These are phyloP conservation scores for Falco concolor DNA, from an alignment of 2,797 vertebrate species.

Conservation along the genomic window DNA sequence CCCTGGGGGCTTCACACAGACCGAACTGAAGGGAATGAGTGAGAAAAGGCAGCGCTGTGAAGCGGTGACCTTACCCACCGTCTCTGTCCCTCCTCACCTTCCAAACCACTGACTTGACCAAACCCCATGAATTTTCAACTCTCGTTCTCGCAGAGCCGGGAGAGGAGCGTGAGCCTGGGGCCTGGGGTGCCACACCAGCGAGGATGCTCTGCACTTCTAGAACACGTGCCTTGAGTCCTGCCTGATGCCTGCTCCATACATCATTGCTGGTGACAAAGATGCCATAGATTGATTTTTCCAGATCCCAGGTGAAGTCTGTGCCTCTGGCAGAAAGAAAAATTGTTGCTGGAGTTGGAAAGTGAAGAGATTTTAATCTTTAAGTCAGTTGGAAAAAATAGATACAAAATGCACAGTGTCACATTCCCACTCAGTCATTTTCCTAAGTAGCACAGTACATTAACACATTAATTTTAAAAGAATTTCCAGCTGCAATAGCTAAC, in stretches of 20 bases:
- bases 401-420: not conserved
- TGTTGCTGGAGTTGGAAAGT: not conserved
- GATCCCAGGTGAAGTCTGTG: not conserved
- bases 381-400: not conserved
- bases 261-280: not conserved
- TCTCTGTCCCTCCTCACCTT: not conserved
- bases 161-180: not conserved
- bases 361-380: not conserved
- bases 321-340: slow-evolving; percentile 17
- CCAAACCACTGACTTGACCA: not conserved
- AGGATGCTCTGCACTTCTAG: not conserved
- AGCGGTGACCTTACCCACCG: not conserved
- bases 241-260: not conserved
- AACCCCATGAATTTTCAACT: not conserved
- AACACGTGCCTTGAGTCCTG: not conserved
- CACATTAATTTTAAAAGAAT: slow-evolving; percentile 6
- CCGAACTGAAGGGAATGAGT: not conserved
- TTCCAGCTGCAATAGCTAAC: slow-evolving; percentile 8
- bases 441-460: not conserved
- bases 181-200: not conserved
- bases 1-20: not conserved
- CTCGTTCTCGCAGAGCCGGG: not conserved
- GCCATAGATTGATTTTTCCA: not conserved
- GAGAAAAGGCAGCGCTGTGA: not conserved
- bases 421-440: not conserved